phyloP scores from a whole-genome alignment of 2,113 vertebrate species.

The Serinus canaria region DNA sequence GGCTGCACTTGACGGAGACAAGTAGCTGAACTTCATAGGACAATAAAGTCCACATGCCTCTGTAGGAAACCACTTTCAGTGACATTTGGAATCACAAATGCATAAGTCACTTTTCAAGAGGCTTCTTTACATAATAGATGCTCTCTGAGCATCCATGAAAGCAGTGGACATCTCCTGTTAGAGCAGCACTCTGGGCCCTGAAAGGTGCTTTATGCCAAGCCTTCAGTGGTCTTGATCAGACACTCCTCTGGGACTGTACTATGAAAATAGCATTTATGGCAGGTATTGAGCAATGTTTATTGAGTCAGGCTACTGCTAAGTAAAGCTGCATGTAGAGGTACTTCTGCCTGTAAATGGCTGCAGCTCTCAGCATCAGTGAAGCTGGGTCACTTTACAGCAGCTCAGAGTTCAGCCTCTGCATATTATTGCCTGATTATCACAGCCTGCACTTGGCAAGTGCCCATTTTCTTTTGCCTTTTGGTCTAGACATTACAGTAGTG shows the following conservation, averaged over 20 bases:
- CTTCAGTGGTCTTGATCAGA: not conserved
- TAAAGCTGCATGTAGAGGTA: not conserved
- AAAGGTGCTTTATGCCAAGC: not conserved
- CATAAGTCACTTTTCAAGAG: not conserved
- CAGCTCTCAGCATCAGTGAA: not conserved
- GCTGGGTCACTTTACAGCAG: not conserved
- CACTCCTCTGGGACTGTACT: not conserved
- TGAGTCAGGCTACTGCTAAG: not conserved
- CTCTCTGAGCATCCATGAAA: not conserved
- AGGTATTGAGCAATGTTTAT: not conserved
- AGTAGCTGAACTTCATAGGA: not conserved
- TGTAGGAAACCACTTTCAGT: not conserved
- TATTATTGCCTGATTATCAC: not conserved
- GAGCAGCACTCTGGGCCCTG: not conserved
- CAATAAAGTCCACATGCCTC: accelerated
- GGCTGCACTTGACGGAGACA: not conserved
- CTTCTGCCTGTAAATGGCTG: not conserved
- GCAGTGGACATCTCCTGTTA: not conserved
- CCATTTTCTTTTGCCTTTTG: not conserved
- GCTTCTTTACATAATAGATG: not conserved
- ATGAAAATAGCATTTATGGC: not conserved
- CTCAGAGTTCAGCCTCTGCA: not conserved
- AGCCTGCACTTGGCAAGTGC: conserved; percentile 21
- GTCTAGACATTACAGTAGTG: conserved; percentile 51
- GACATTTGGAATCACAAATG: not conserved